phyloP scores from a whole-genome alignment of 1,140 invertebrate genomes.

The Homalodisca vitripennis region DNA sequence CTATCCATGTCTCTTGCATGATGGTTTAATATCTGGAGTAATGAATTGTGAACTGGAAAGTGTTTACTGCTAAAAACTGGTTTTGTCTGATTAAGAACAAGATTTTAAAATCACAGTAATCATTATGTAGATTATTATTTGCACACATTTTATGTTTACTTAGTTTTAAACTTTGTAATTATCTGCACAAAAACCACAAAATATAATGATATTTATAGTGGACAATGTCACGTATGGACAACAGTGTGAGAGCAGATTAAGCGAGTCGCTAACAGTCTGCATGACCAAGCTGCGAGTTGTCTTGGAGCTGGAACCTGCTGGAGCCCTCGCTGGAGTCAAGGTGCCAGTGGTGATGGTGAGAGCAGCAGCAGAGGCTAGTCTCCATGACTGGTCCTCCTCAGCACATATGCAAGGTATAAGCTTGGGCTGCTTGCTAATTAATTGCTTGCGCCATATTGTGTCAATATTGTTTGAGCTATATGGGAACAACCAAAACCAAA shows the following conservation, averaged over 20 bases:
- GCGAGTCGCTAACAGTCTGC: slow-evolving; percentile 53
- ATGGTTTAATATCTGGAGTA: slow-evolving; percentile 32
- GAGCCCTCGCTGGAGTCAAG: slow-evolving; percentile 44
- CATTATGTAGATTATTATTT: too few species aligned
- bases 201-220: too few species aligned
- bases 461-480: too few species aligned
- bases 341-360: slow-evolving; percentile 54
- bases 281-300: slow-evolving; percentile 54
- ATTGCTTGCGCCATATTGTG: too few species aligned
- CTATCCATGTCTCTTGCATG: too few species aligned
- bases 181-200: too few species aligned
- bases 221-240: slow-evolving; percentile 7
- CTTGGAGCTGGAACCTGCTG: slow-evolving; percentile 54
- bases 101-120: too few species aligned
- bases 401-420: slow-evolving; percentile 45
- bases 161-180: too few species aligned
- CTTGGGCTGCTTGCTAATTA: slow-evolving; percentile 27
- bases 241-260: slow-evolving; percentile 25
- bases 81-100: too few species aligned
- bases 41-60: too few species aligned
- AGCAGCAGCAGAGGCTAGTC: slow-evolving; percentile 55
- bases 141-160: too few species aligned
- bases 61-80: not conserved
- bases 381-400: slow-evolving; percentile 67
- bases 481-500: too few species aligned